A percentile compares a stretch with the other conserved stretches of the same genome.
Conservation (phyloP, 1,140 invertebrate species). For the Polypedilum vanderplanki region DNA sequence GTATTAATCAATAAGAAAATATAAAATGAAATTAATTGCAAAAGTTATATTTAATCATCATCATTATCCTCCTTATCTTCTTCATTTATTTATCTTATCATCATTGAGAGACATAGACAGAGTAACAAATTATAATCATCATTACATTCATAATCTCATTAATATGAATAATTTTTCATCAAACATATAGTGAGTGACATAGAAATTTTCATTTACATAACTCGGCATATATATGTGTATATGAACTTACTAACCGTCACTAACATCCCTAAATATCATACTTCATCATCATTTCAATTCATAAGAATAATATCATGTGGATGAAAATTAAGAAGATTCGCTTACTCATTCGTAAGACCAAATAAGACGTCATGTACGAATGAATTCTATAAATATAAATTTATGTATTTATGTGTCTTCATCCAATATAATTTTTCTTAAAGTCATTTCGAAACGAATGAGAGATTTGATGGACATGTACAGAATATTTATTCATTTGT, state of each 20-base stretch:
- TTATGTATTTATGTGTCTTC: neutral
- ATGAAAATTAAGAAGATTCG: neutral
- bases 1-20: too few relatives aligned
- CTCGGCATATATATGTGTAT: too few relatives aligned
- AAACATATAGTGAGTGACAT: too few relatives aligned
- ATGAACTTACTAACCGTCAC: neutral
- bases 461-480: constrained; percentile 8
- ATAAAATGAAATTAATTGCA: too few relatives aligned
- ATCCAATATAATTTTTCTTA: neutral
- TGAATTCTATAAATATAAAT: neutral
- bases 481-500: constrained; percentile 13
- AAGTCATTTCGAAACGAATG: constrained; percentile 1
- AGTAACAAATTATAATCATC: too few relatives aligned
- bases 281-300: neutral
- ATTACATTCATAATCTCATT: too few relatives aligned
- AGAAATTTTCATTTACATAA: too few relatives aligned
- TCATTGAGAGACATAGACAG: too few relatives aligned
- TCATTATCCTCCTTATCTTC: too few relatives aligned
- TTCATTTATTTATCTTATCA: too few relatives aligned
- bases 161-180: too few relatives aligned
- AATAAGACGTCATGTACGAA: neutral
- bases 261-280: neutral
- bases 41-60: too few relatives aligned
- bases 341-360: neutral
- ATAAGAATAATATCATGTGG: neutral